A percentile compares a stretch with the other conserved stretches of the same genome.
phyloP scores from a whole-genome alignment of 1,140 invertebrate genomes.

The Varroa destructor region DNA sequence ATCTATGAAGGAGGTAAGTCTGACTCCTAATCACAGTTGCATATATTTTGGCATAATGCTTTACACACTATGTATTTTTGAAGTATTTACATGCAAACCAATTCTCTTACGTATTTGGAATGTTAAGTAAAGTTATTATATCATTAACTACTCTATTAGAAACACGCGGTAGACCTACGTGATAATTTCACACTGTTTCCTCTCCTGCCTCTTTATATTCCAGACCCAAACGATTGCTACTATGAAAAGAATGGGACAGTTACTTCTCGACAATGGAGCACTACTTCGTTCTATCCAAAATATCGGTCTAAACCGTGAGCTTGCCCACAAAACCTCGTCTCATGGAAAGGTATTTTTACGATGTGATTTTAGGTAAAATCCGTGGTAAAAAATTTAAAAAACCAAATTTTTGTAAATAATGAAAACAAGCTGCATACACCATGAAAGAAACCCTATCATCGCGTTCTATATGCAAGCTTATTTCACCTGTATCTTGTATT shows the following conservation, averaged over 20 bases:
- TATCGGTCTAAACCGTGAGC: not conserved
- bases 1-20: not conserved
- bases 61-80: not conserved
- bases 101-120: not conserved
- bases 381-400: no score
- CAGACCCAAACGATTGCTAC: not conserved
- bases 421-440: no score
- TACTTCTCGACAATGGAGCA: not conserved
- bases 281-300: slow-evolving; percentile 4
- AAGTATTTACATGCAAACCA: not conserved
- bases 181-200: no score
- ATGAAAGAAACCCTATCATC: no score
- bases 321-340: not conserved
- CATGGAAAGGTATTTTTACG: not conserved
- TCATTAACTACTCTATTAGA: not conserved
- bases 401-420: no score
- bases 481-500: no score
- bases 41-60: not conserved
- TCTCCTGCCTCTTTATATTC: not conserved
- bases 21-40: not conserved
- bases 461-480: no score
- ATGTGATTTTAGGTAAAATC: no score
- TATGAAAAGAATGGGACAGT: not conserved
- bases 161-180: no score
- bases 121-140: not conserved